These are phyloP conservation scores for Trichonephila inaurata DNA, from an alignment of 1,140 invertebrate species.

Conservation along the genomic window DNA sequence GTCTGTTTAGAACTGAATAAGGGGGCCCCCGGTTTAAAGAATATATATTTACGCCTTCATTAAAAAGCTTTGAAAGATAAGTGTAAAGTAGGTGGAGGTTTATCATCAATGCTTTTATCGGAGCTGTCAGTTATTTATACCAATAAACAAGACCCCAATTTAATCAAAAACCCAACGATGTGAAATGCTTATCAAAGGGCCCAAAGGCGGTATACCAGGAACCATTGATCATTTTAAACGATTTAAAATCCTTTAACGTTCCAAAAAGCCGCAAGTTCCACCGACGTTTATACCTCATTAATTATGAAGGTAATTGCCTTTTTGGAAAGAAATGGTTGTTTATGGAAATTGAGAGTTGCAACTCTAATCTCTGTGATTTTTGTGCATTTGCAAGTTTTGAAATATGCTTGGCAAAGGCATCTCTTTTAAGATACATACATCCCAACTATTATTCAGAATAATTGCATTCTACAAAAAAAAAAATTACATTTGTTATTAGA, in stretches of 20 bases:
- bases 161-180: slow-evolving; percentile 16
- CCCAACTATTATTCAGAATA: too few species aligned
- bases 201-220: background rate
- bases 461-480: too few species aligned
- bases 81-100: too few species aligned
- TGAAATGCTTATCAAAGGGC: background rate
- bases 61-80: too few species aligned
- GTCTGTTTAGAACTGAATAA: too few species aligned
- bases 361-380: background rate
- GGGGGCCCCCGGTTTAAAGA: too few species aligned
- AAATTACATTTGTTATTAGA: too few species aligned
- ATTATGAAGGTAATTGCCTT: background rate
- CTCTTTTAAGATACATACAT: too few species aligned
- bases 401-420: background rate
- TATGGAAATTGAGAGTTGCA: background rate
- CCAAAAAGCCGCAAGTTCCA: background rate
- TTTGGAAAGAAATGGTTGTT: background rate
- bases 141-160: slow-evolving; percentile 10
- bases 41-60: too few species aligned
- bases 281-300: slow-evolving; percentile 1
- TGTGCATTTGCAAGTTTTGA: background rate
- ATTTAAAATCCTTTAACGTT: background rate
- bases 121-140: background rate
- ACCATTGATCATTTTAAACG: slow-evolving; percentile 45
- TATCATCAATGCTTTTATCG: background rate